These are phyloP conservation scores for Pristionchus pacificus DNA, from an alignment of 1,140 invertebrate genomes.

Conservation along the genomic window DNA sequence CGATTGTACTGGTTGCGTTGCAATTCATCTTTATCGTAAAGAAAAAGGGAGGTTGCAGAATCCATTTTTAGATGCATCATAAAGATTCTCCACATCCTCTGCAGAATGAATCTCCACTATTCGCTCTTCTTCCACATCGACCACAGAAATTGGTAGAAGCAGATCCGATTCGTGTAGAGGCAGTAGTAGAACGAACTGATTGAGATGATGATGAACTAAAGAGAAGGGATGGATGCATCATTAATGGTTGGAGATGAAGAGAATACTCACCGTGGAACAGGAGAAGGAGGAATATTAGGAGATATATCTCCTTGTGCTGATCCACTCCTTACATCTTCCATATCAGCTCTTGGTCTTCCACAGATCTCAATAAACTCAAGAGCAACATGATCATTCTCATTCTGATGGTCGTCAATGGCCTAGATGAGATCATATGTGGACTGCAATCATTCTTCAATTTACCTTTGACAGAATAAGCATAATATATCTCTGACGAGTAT, in stretches of 20 bases:
- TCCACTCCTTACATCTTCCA: background rate
- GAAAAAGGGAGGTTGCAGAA: slow-evolving; percentile 1
- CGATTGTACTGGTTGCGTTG: no score
- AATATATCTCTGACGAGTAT: background rate
- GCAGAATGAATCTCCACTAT: background rate
- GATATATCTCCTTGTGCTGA: background rate
- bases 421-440: background rate
- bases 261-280: background rate
- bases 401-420: background rate
- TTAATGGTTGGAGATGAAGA: background rate
- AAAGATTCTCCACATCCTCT: background rate
- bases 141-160: background rate
- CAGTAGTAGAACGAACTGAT: background rate
- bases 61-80: slow-evolving; percentile 5
- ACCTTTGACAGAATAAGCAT: background rate
- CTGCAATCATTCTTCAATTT: background rate
- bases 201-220: background rate
- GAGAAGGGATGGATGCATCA: background rate
- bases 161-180: background rate
- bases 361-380: background rate
- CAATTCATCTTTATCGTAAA: no score
- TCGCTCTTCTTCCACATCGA: background rate
- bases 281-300: background rate
- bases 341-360: background rate
- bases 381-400: background rate